Evolutionary conservation across 2,113 vertebrate species (phyloP), one percentile per base, ranked within the genome.

Genomic region (Gavialis gangeticus): DNA sequence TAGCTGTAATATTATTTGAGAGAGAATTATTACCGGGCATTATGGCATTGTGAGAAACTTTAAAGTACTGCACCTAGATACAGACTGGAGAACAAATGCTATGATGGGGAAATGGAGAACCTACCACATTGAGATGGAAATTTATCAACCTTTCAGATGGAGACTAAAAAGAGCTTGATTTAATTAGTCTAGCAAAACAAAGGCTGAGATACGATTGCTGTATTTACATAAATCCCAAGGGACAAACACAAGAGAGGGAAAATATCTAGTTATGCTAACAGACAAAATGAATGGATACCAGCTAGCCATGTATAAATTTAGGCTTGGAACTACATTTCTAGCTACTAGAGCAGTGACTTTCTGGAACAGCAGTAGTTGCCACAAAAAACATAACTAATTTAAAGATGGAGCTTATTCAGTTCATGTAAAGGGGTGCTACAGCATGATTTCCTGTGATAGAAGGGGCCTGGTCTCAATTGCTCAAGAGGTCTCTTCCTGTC

Each of bases 291-390:
- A 92, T 92, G 96, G 92, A 69, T 87, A 91, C 85, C 85, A 91
- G 93, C 5, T 37, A 87, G 75, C 57, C 85, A 97, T 94, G 96
- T 96, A 96, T 95, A 96, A 93, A 95, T 94, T 91, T 92, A 95
- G 92, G 87, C 93, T 92, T 75, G 77, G 92, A 85, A 97, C 95
- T 92, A 94, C 93, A 97, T 96, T 95, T 96, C 91, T 96, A 96
- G 94, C 83, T 95, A 93, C 89, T 92, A 96, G 82, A 87, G 80
- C 91, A 95, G 88, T 88, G 92, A 94, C 85, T 89, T 85, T 95
- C 96, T 93, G 92, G 95, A 96, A 94, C 89, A 94, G 57, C 91
- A 46, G 46, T 46, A 46, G 46, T 46, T 46, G 46, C 46, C 46
- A 46, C 46, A 91, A 96, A 97, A 93, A 94, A 96, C 96, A 96